Evolutionary conservation across 2,797 vertebrate species (phyloP).

Genomic region (Todus mexicanus): DNA sequence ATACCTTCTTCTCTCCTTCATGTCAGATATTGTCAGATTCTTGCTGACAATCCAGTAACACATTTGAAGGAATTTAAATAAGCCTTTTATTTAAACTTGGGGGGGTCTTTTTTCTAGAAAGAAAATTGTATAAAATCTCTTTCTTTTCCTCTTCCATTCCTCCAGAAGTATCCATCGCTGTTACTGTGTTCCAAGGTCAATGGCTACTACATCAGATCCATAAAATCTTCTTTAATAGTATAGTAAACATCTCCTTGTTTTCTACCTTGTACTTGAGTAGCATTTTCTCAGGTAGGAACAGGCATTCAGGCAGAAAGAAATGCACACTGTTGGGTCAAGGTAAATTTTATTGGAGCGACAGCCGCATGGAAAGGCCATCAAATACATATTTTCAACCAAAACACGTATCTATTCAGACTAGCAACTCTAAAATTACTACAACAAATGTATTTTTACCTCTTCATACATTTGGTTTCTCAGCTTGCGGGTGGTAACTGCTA

Average conservation of each 20-base stretch:
- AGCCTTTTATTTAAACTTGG: no score
- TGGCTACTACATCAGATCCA: neutral
- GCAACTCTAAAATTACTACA: neutral
- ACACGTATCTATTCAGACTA: neutral
- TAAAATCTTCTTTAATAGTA: neutral
- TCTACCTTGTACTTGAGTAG: neutral
- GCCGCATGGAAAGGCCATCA: neutral
- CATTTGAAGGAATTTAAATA: neutral
- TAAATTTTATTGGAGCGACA: conserved; percentile 38
- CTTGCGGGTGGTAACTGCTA: neutral
- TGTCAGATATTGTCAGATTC: neutral
- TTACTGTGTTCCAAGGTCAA: neutral
- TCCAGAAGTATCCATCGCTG: neutral
- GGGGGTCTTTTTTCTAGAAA: no score
- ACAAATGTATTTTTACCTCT: conserved; percentile 9
- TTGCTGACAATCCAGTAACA: neutral
- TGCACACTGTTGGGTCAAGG: neutral
- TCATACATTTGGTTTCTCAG: conserved; percentile 29
- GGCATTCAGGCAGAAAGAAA: neutral
- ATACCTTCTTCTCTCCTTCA: neutral
- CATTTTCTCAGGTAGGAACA: neutral
- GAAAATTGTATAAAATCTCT: neutral
- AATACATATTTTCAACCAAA: neutral
- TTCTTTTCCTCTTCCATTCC: neutral
- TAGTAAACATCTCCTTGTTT: neutral